Evolutionary conservation across 2,888 invertebrate genomes (phyloP).

Genomic region (Copidosoma aretas): DNA sequence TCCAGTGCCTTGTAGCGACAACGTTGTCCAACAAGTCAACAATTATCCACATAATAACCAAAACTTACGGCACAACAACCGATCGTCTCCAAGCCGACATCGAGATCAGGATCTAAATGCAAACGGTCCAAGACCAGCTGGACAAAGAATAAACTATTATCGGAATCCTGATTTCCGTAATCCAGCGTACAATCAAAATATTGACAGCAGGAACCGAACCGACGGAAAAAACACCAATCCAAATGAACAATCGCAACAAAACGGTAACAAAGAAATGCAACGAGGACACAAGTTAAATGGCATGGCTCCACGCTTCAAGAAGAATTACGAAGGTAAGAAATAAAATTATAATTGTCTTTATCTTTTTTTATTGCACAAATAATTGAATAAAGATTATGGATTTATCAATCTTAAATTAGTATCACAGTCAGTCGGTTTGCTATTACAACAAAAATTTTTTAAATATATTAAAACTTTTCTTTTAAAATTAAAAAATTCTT

Average conservation of each 20-base stretch:
- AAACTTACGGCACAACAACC: conserved; percentile 23
- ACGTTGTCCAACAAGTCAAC: conserved; percentile 8
- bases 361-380: not conserved
- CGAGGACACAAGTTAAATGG: conserved; percentile 41
- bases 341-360: conserved; percentile 7
- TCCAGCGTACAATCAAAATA: conserved; percentile 5
- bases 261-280: conserved; percentile 35
- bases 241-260: conserved; percentile 23
- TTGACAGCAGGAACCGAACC: conserved; percentile 28
- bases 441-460: not conserved
- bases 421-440: conserved; percentile 30
- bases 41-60: conserved; percentile 28
- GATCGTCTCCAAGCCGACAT: conserved; percentile 22
- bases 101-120: conserved; percentile 25
- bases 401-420: conserved; percentile 23
- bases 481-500: not conserved
- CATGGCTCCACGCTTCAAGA: conserved; percentile 50
- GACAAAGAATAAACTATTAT: conserved; percentile 26
- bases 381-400: not conserved
- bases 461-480: conserved; percentile 1
- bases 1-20: conserved; percentile 20
- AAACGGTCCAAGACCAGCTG: conserved; percentile 22
- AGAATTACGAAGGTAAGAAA: conserved; percentile 46
- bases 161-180: conserved; percentile 24
- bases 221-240: conserved; percentile 26